phyloP scores from a whole-genome alignment of 2,113 vertebrate genomes.

The Ploceus nigricollis region DNA sequence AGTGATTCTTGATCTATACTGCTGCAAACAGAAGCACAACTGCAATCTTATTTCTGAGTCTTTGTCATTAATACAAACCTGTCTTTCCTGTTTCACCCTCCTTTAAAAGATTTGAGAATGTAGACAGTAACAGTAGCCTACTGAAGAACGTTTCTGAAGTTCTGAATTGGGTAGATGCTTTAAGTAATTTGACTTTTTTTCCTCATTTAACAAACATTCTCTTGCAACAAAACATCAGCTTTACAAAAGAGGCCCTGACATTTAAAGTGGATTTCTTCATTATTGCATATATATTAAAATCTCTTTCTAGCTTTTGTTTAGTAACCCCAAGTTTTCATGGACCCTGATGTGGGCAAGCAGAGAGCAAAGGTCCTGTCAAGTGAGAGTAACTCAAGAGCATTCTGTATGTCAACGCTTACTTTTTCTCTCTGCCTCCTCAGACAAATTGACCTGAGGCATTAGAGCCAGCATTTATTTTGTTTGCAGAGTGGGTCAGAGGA shows the following conservation, averaged over 20 bases:
- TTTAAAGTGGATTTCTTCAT: neutral
- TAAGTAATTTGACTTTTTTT: neutral
- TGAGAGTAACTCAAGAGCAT: neutral
- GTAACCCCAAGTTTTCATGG: neutral
- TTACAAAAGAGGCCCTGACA: neutral
- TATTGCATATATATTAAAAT: neutral
- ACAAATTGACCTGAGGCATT: neutral
- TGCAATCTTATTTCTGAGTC: neutral
- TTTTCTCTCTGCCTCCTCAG: neutral
- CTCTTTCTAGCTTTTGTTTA: neutral
- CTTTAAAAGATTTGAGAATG: neutral
- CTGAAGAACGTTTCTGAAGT: neutral
- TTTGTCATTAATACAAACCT: neutral
- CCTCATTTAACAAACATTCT: neutral
- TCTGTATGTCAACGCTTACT: fast-evolving
- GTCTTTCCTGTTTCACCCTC: neutral
- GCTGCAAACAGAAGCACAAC: neutral
- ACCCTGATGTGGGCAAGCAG: neutral
- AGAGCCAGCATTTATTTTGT: neutral
- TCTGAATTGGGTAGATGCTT: neutral
- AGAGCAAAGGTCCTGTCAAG: neutral
- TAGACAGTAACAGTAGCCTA: neutral
- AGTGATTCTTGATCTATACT: neutral
- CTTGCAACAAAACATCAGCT: neutral
- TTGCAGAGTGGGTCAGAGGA: neutral